Base-by-base conservation (phyloP, 2,797 vertebrate genomes). In the Champsocephalus gunnari region DNA sequence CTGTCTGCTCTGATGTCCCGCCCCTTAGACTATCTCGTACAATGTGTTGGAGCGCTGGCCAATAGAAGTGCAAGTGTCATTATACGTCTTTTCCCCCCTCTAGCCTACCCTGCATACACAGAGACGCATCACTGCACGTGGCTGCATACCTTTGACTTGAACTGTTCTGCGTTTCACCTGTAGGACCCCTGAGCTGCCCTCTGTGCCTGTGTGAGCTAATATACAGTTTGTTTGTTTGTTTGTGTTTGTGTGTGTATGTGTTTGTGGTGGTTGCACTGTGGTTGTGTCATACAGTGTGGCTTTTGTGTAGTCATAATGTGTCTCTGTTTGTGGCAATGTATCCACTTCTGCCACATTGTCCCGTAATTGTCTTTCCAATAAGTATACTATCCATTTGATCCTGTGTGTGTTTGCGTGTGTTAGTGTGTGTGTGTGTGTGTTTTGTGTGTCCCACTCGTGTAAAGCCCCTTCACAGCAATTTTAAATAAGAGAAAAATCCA, bases 401-500 rank as follows among this genome's bases (percentile, higher is more conserved):
- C 5, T 17, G 9, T 73, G 44, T 28, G 50, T 69, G 43, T 17
- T 13, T 32, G n/a, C 47, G 60, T 53, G 47, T 24, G 2, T 2
- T 2, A 2, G 24, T 24, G 24, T 51, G 38, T 50, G 62, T 38
- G 48, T 47, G 44, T 38, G 48, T 47, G 44, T 49, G 57, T 47
- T 24, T 5, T 12, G 21, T 51, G 44, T 68, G 62, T 63, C 61
- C 51, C 66, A 61, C 68, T 78, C 59, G n/a, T 71, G 62, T 76
- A 54, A 85, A 76, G 73, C 56, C 45, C 61, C 77, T 85, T 77
- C 71, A 71, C 57, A 67, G 51, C 77, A 66, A 76, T 84, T 83
- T 88, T 58, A 80, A 85, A 87, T 74, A 57, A 73, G 67, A 78
- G 53, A 59, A 79, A 79, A 63, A 82, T 81, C 77, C 64, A 77